These are phyloP conservation scores for Unio delphinus DNA, from an alignment of 2,888 invertebrate species.

Conservation along the genomic window DNA sequence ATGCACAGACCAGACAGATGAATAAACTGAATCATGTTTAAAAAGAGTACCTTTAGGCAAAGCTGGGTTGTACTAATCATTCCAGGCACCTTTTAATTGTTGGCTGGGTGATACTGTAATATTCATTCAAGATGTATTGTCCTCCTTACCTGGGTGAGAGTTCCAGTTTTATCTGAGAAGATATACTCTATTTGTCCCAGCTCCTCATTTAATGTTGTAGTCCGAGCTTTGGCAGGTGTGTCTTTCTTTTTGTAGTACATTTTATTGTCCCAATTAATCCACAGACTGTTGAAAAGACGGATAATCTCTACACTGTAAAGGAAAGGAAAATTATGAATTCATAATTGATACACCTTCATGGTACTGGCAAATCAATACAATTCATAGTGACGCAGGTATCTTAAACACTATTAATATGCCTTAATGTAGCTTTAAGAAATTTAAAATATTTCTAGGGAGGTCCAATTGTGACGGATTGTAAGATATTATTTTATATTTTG, in stretches of 20 bases:
- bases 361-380: too few relatives aligned
- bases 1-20: too few relatives aligned
- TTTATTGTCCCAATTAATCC: constrained; percentile 99
- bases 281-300: constrained; percentile 96
- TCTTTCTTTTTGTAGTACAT: constrained; percentile 95
- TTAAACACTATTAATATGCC: not conserved
- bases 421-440: too few relatives aligned
- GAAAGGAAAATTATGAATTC: not conserved
- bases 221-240: constrained; percentile 94
- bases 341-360: not conserved
- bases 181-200: constrained; percentile 99
- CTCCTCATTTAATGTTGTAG: constrained; percentile 98
- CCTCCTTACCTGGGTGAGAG: constrained; percentile 83
- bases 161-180: constrained; percentile 99
- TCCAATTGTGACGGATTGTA: too few relatives aligned
- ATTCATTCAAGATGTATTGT: too few relatives aligned
- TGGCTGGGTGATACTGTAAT: constrained; percentile 80
- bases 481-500: too few relatives aligned
- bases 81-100: not conserved
- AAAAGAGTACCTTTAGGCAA: too few relatives aligned
- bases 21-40: too few relatives aligned
- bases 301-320: constrained; percentile 84
- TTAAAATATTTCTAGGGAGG: too few relatives aligned
- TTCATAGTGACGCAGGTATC: not conserved
- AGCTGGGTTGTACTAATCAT: too few relatives aligned